Evolutionary conservation across 2,113 vertebrate species (phyloP).

Genomic region (Suncus etruscus): DNA sequence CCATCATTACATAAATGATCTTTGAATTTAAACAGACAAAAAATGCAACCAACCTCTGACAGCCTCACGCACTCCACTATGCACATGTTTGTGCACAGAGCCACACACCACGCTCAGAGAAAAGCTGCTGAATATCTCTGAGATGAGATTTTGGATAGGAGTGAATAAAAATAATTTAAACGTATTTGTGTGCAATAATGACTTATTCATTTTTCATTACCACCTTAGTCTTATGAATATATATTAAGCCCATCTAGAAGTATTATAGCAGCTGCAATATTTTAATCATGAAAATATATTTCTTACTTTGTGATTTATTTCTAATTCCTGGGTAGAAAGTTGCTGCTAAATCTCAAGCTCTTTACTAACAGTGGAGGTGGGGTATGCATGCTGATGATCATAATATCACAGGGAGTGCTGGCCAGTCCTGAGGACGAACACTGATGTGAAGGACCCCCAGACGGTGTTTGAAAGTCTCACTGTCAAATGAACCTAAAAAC

Average conservation of each 20-base stretch:
- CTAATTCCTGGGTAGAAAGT: conserved; percentile 3
- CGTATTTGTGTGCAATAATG: neutral
- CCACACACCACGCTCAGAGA: too few relatives aligned
- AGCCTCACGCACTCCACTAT: too few relatives aligned
- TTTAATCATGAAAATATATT: conserved; percentile 49
- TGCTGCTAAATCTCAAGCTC: conserved; percentile 9
- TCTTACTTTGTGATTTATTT: conserved; percentile 50
- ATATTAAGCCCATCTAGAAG: conserved; percentile 56
- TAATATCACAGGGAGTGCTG: neutral
- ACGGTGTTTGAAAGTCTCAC: conserved; percentile 51
- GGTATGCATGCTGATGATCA: conserved; percentile 17
- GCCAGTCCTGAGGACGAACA: conserved; percentile 44
- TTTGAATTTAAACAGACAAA: neutral
- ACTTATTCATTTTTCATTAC: conserved; percentile 36
- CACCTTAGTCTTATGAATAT: conserved; percentile 35
- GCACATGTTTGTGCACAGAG: too few relatives aligned
- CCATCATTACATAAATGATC: neutral
- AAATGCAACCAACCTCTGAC: too few relatives aligned
- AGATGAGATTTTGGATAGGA: neutral
- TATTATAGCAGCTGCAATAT: conserved; percentile 9
- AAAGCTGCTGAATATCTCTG: neutral
- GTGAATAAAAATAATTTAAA: neutral
- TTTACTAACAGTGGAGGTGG: conserved; percentile 31
- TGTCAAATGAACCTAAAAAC: conserved; percentile 58
- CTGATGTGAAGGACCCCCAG: conserved; percentile 2